Conservation (phyloP, 2,113 vertebrate species). For the Xiphophorus maculatus region DNA sequence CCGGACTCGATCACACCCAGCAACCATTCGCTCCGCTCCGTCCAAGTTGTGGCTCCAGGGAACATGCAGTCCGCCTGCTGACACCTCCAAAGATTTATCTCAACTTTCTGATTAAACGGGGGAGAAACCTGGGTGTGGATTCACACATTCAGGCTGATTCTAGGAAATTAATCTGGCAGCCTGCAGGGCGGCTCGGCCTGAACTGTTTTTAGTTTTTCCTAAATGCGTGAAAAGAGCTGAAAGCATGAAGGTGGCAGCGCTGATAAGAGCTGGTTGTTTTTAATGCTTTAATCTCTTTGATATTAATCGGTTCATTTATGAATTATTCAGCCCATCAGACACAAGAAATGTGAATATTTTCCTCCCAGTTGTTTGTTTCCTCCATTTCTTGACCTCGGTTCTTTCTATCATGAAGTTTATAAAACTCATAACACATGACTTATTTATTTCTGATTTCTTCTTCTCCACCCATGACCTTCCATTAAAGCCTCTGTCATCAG, state of each 20-base stretch:
- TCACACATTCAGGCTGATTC: neutral
- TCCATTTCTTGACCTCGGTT: neutral
- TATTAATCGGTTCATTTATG: neutral
- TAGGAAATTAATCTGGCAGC: neutral
- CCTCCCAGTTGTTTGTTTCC: neutral
- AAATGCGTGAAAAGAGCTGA: neutral
- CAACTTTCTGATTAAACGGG: neutral
- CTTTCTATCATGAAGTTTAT: neutral
- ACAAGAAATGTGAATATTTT: neutral
- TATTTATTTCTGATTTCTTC: neutral
- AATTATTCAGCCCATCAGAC: neutral
- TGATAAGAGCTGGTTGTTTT: neutral
- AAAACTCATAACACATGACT: neutral
- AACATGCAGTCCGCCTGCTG: neutral
- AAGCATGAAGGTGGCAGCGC: neutral
- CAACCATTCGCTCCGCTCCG: neutral
- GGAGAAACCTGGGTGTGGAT: neutral
- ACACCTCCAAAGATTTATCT: neutral
- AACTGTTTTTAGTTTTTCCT: neutral
- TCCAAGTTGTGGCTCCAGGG: neutral
- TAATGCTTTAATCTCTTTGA: neutral
- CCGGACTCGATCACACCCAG: neutral
- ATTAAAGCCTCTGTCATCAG: conserved; percentile 43
- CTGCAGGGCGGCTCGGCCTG: neutral
- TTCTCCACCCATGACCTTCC: conserved; percentile 7